Conservation (phyloP, 2,797 vertebrate species). For the Uromys caudimaculatus region DNA sequence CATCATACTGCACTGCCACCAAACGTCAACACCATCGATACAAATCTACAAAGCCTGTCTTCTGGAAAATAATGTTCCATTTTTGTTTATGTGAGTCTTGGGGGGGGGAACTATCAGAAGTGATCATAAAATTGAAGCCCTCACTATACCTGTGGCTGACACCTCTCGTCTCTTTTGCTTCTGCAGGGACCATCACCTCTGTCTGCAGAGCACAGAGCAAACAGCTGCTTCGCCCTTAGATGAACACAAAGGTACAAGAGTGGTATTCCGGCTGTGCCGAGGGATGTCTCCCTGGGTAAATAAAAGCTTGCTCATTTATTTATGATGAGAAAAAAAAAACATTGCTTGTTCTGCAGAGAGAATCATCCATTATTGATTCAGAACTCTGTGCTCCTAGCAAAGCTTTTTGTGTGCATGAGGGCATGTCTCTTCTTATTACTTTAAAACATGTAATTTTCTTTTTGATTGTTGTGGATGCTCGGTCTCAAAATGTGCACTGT, state of each 20-base stretch:
- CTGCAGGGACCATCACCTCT: constrained; percentile 11
- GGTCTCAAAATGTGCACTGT: constrained; percentile 61
- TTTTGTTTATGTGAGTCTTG: constrained; percentile 41
- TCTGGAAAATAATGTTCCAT: constrained; percentile 8
- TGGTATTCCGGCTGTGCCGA: constrained; percentile 51
- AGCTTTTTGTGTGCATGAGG: constrained; percentile 81
- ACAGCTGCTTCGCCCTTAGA: constrained; percentile 35
- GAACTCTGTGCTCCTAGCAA: constrained; percentile 85
- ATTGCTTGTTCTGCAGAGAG: constrained; percentile 88
- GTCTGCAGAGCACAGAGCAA: constrained; percentile 15
- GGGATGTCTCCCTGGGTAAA: constrained; percentile 86
- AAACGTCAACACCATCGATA: neutral
- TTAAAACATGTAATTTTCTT: constrained; percentile 76
- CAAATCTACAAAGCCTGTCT: neutral
- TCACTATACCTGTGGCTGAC: neutral
- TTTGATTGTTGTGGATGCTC: constrained; percentile 54
- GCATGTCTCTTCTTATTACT: constrained; percentile 81
- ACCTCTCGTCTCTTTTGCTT: constrained; percentile 12
- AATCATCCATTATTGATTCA: constrained; percentile 94
- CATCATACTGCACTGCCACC: neutral
- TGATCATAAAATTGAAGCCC: neutral
- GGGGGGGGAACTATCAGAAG: neutral
- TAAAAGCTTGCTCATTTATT: constrained; percentile 92
- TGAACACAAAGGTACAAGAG: constrained; percentile 31
- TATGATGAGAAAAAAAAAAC: constrained; percentile 91